Base-by-base conservation (phyloP, 2,797 vertebrate species). In the Bradypodion ventrale region DNA sequence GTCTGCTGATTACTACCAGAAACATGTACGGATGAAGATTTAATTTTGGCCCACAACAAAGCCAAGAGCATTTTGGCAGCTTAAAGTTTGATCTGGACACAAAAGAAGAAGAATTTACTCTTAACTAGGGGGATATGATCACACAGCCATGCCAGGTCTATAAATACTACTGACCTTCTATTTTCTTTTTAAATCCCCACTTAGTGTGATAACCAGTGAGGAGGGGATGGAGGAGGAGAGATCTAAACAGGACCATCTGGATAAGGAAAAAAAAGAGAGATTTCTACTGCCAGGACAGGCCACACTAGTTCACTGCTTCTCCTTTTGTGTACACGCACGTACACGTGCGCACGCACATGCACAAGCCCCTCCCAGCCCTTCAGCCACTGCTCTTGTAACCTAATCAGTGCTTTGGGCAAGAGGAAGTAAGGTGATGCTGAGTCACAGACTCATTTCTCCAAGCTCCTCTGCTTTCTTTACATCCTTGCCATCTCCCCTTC, bases 251-350 rank as follows among this genome's bases (percentile, higher is more conserved):
- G 5, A 78, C 35, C 15, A 69, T 10, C 69, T 59, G 70, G 27
- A 15, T 75, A 40, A 83, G 80, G 83, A 65, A 80, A 74, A 83
- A 65, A 69, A 62, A n/a, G 72, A n/a, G n/a, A n/a, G n/a, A n/a
- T n/a, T 75, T 83, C 37, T 46, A 32, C 60, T 66, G 63, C 63
- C 63, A 6, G 0, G 37, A 37, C 0, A 3, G n/a, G n/a, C n/a
- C n/a, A n/a, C n/a, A n/a, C n/a, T n/a, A n/a, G n/a, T n/a, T n/a
- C n/a, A n/a, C n/a, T n/a, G n/a, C n/a, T n/a, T n/a, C n/a, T n/a
- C n/a, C n/a, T n/a, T n/a, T n/a, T n/a, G n/a, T n/a, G n/a, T n/a
- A n/a, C n/a, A n/a, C n/a, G n/a, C n/a, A n/a, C n/a, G n/a, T n/a
- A n/a, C n/a, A n/a, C n/a, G n/a, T n/a, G n/a, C n/a, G n/a, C n/a